phyloP scores from a whole-genome alignment of 2,888 invertebrate species.

The Chrysina gloriosa region DNA sequence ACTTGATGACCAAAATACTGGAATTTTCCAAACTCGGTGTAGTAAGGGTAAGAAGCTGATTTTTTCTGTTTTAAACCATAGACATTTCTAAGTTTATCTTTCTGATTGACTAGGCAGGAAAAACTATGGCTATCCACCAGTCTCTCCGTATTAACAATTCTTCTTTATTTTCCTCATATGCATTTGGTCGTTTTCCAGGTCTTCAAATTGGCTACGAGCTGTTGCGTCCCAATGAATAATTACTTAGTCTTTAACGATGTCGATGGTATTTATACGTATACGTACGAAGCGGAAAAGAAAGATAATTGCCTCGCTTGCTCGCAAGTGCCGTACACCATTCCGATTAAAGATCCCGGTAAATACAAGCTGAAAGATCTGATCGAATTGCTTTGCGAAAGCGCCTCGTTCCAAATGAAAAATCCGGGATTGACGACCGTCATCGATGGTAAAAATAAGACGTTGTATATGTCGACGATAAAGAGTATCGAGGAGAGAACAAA shows the following conservation, averaged over 20 bases:
- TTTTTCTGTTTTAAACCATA: no score
- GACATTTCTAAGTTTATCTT: no score
- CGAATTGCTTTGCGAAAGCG: constrained; percentile 80
- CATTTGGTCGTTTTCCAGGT: no score
- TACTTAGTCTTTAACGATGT: constrained; percentile 97
- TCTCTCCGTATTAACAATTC: no score
- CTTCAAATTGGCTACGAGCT: constrained; percentile 95
- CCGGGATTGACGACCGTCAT: constrained; percentile 88
- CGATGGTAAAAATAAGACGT: constrained; percentile 87
- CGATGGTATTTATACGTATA: constrained; percentile 96
- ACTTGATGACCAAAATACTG: no score
- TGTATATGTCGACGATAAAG: constrained; percentile 92
- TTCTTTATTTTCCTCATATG: no score
- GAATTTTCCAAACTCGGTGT: no score
- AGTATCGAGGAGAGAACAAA: constrained; percentile 92
- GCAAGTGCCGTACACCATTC: constrained; percentile 74
- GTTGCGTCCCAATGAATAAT: constrained; percentile 90
- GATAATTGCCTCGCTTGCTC: constrained; percentile 91
- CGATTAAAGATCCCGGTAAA: constrained; percentile 72
- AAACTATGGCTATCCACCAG: no score
- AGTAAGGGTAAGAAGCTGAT: no score
- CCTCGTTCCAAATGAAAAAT: constrained; percentile 89
- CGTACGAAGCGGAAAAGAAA: constrained; percentile 91
- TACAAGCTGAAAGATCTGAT: constrained; percentile 86
- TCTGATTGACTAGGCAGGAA: no score